Evolutionary conservation across 2,797 vertebrate species (phyloP), one percentile per base, ranked within the genome.

Genomic region (Cirrhinus molitorella): DNA sequence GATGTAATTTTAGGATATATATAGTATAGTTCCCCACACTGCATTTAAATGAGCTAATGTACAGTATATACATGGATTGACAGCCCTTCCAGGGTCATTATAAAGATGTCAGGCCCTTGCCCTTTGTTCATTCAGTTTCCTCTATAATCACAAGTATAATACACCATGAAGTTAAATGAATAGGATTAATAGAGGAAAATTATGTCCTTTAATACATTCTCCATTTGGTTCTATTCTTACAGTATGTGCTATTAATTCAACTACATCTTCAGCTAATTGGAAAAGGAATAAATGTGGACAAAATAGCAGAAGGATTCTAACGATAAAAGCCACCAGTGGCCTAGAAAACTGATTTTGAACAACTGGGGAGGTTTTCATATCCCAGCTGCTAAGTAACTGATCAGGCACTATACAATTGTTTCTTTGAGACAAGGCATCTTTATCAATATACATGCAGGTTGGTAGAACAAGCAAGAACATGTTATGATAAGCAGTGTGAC

Each of bases 1-100:
- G 1, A 5, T 14, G 28, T 37, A 0, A 14, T 10, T 61, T 45
- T 28, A 16, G 17, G 13, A 37, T 49, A 3, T 3, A 17, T 1
- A 6, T 31, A 8, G 10, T 28, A 37, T 51, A 51, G 45, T 51
- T 4, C 25, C 4, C 3, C 7, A 79, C 19, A 66, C 7, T 49
- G 28, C 31, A n/a, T 66, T 61, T 4, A 79, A 53, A 79, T 16
- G 19, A 80, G 25, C 43, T 34, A 37, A 51, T 51, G 40, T 63
- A 34, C 11, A 49, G 40, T 63, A 34, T 11, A 49, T 49, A 4
- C 25, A 72, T 9, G 37, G 65, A 9, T 63, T 72, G 21, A 71
- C 23, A 70, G 53, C 61, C 4, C 25, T 49, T 79, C 14, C 17
- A 57, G 5, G 37, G 12, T 7, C 61, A 75, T 76, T 23, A 63